Evolutionary conservation across 2,888 invertebrate genomes (phyloP).

Genomic region (Polydrusus tereticollis): DNA sequence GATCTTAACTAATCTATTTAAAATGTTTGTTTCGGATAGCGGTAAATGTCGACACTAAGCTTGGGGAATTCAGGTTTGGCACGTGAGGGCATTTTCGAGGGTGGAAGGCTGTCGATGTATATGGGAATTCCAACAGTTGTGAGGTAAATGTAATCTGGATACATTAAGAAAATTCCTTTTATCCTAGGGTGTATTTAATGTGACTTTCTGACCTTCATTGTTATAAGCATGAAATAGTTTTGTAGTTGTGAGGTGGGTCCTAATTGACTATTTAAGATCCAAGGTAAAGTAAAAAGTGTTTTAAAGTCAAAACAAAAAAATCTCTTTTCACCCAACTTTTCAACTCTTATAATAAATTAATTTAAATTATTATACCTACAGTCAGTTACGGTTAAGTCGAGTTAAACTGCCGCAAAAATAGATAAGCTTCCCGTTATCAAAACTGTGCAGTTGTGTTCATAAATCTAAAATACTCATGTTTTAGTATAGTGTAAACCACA

Average conservation of each 20-base stretch:
- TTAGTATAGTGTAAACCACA: too few species aligned
- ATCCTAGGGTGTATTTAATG: background rate
- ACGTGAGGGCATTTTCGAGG: conserved; percentile 38
- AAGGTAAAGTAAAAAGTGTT: too few species aligned
- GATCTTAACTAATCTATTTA: conserved; percentile 8
- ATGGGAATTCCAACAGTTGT: conserved; percentile 19
- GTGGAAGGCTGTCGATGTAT: conserved; percentile 15
- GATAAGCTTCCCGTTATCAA: too few species aligned
- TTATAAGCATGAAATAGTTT: background rate
- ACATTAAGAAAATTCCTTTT: background rate
- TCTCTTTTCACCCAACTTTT: too few species aligned
- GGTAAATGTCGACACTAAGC: conserved; percentile 31
- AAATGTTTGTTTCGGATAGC: conserved; percentile 4
- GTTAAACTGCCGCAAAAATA: too few species aligned
- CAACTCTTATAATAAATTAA: too few species aligned
- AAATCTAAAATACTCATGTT: too few species aligned
- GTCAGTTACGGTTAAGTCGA: too few species aligned
- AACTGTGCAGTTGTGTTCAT: too few species aligned
- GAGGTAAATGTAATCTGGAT: background rate
- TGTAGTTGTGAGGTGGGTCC: background rate
- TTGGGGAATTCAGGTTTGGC: conserved; percentile 30
- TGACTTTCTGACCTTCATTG: background rate
- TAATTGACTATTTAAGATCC: background rate
- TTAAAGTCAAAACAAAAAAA: too few species aligned
- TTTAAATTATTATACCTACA: too few species aligned